phyloP scores from a whole-genome alignment of 2,888 invertebrate species.

The Erebia aethiops region DNA sequence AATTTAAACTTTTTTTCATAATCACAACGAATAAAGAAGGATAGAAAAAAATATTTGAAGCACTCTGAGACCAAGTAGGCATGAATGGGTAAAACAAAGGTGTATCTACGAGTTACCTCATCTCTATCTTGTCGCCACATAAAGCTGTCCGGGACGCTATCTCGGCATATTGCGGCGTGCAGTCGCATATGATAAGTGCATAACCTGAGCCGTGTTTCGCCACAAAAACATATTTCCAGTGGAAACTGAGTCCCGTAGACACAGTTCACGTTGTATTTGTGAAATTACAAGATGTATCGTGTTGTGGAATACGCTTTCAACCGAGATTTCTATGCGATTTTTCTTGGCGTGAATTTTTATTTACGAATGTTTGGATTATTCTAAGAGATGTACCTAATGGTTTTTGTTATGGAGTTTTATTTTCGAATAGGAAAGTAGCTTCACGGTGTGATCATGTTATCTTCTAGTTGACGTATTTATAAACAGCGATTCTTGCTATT shows the following conservation, averaged over 20 bases:
- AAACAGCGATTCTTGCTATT: no score
- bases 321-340: conserved; percentile 21
- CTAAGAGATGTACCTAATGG: neutral
- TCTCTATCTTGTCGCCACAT: conserved; percentile 50
- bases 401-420: no score
- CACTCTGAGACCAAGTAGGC: conserved; percentile 4
- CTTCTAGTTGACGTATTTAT: no score
- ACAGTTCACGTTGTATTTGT: conserved; percentile 29
- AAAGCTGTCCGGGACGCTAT: conserved; percentile 65
- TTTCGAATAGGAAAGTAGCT: no score
- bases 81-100: neutral
- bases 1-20: no score
- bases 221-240: conserved; percentile 48
- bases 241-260: conserved; percentile 26
- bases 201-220: conserved; percentile 45
- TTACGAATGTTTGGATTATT: conserved; percentile 5
- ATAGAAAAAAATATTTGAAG: no score
- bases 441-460: no score
- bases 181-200: conserved; percentile 68
- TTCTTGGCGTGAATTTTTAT: conserved; percentile 9
- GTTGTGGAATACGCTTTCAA: conserved; percentile 23
- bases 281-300: conserved; percentile 32
- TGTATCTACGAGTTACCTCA: conserved; percentile 18
- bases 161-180: conserved; percentile 68
- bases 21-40: no score